Evolutionary conservation across 2,113 vertebrate genomes (phyloP), one percentile per base, ranked within the genome.

Genomic region (human): DNA sequence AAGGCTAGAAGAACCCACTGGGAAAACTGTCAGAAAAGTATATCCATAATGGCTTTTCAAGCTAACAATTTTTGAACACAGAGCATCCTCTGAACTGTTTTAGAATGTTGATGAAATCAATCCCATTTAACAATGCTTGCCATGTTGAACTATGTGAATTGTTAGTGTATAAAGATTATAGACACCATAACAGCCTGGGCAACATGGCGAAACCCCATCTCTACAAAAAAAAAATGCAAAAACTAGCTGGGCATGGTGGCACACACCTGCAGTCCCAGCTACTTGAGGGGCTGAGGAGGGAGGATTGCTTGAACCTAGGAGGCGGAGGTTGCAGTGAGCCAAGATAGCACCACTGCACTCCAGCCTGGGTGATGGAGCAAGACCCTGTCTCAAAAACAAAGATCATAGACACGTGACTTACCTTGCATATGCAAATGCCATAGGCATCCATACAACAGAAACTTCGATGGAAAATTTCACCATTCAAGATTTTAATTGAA

Each of bases 61-160:
- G 30, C 32, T 68, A 89, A 84, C 88, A 90, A 27, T 76, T 64
- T 95, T 86, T 61, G 23, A 94, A 76, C 70, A 84, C 59, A 89
- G 20, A 79, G 45, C 18, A 55, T 64, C 80, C 48, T 76, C 88
- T 48, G 40, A 87, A 87, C 35, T 40, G 38, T 64, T 85, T 78
- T 35, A 86, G 40, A 38, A 82, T 16, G 45, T 1, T 66, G 66
- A 94, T 32, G 72, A 88, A 94, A 78, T 35, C 80, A 3, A 35
- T 57, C 22, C 10, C 94, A 57, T 30, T 66, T 20, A 64, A 22
- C 57, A 79, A 59, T 14, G 25, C 68, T 79, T 78, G 18, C 32
- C 83, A 61, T 43, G 32, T 48, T 50, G 81, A 68, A 82, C 45
- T 20, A 5, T 2, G 50, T 25, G 64, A 91, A 68, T 61, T 25